Evolutionary conservation across 2,113 vertebrate genomes (phyloP).

Genomic region (Oxyura jamaicensis): DNA sequence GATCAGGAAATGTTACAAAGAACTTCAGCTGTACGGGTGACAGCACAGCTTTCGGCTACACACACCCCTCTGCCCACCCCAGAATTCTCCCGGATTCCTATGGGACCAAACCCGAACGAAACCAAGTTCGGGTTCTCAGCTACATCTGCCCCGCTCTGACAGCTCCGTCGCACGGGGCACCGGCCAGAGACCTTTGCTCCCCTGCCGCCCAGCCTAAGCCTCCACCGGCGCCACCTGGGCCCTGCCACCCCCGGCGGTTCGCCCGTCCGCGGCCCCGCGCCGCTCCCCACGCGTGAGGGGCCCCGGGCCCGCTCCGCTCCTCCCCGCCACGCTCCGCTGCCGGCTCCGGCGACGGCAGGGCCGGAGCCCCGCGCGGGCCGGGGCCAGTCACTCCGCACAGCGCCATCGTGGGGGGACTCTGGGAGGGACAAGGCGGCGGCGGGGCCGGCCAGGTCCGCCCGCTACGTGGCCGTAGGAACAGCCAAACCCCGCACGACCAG

Average conservation of each 20-base stretch:
- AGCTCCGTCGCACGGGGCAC: too few relatives aligned
- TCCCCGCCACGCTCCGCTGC: too few relatives aligned
- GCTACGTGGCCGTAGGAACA: background rate
- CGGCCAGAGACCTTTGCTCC: background rate
- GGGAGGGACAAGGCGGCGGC: background rate
- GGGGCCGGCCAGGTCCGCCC: background rate
- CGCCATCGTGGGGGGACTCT: background rate
- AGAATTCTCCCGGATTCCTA: fast-evolving
- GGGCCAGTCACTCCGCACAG: background rate
- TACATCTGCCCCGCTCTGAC: background rate
- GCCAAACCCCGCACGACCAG: fast-evolving
- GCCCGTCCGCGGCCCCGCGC: background rate
- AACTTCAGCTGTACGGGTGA: fast-evolving
- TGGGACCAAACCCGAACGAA: fast-evolving
- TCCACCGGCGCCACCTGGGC: background rate
- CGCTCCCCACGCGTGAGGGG: background rate
- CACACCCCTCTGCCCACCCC: too few relatives aligned
- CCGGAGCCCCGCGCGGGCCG: too few relatives aligned
- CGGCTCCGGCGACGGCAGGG: too few relatives aligned
- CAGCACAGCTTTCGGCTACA: fast-evolving
- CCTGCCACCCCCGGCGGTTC: background rate
- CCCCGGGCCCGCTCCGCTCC: background rate
- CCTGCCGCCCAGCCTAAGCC: background rate
- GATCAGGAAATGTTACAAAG: fast-evolving
- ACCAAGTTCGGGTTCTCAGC: fast-evolving